These are phyloP conservation scores for Uropsilus gracilis DNA, from an alignment of 2,113 vertebrate genomes.

Conservation along the genomic window DNA sequence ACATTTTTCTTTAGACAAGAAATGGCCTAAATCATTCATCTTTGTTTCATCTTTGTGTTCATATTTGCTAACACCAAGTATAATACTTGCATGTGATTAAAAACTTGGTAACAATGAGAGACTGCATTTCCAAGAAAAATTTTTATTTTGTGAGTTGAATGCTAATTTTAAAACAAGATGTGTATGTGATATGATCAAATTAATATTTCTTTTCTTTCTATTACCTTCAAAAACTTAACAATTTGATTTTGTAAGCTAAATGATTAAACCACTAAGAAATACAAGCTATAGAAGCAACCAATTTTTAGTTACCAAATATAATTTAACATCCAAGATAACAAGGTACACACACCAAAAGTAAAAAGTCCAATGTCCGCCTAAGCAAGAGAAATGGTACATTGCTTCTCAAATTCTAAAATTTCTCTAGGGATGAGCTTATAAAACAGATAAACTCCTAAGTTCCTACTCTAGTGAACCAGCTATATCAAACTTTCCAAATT, in stretches of 20 bases:
- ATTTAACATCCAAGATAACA: background rate
- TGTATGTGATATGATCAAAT: background rate
- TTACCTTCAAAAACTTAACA: background rate
- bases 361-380: background rate
- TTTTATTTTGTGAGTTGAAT: background rate
- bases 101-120: background rate
- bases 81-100: background rate
- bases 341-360: background rate
- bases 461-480: background rate
- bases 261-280: background rate
- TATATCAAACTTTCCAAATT: background rate
- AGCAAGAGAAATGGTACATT: background rate
- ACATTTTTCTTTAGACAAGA: background rate
- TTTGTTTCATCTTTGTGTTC: constrained; percentile 15
- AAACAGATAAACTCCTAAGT: background rate
- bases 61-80: background rate
- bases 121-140: background rate
- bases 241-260: constrained; percentile 45
- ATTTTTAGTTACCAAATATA: background rate
- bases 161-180: constrained; percentile 25
- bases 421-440: background rate
- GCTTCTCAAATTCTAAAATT: background rate
- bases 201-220: background rate
- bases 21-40: background rate
- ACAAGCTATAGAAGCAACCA: background rate